Evolutionary conservation across 2,888 invertebrate genomes (phyloP), one percentile per base, ranked within the genome.

Genomic region (Zele albiditarsus): DNA sequence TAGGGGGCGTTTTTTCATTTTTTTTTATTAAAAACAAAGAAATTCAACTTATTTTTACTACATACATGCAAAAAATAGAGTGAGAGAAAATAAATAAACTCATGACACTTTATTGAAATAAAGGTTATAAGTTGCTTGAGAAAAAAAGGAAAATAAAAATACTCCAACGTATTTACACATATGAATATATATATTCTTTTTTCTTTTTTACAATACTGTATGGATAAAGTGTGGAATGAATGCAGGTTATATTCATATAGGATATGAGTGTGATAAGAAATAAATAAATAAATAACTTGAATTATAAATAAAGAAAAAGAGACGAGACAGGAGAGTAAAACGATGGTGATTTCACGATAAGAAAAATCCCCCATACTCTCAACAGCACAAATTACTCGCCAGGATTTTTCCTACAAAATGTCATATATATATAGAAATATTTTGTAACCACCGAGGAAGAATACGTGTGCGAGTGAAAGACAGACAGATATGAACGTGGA

Each of bases 331-430:
- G 49, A 6, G 42, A 57, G 5, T 31, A 46, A 31, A 49, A 42
- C 16, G 53, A 53, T 33, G 62, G 28, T 46, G 20, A 31, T 38
- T 10, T 42, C 20, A n/a, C 49, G 62, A 69, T 68, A 63, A 69
- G 63, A 33, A 68, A 57, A 53, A 20, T 31, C 28, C 3, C 3
- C 20, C 53, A n/a, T 20, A 0, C 23, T 5, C 8, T 6, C 53
- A 20, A 53, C 53, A 53, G 20, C 31, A 20, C 53, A 53, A 68
- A 49, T 68, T 49, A 53, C 67, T 68, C 27, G 53, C 6, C 12
- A 66, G 66, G 33, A 66, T 66, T 66, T 46, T 25, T 46, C 46
- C 4, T 60, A 27, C 20, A 53, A 53, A 53, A 53, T 53, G 53
- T 53, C 28, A 27, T 28, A 60, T 60, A n/a, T 66, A n/a, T 38